Evolutionary conservation across 2,113 vertebrate genomes (phyloP), one percentile per base, ranked within the genome.

Genomic region (Amphilophus citrinellus): DNA sequence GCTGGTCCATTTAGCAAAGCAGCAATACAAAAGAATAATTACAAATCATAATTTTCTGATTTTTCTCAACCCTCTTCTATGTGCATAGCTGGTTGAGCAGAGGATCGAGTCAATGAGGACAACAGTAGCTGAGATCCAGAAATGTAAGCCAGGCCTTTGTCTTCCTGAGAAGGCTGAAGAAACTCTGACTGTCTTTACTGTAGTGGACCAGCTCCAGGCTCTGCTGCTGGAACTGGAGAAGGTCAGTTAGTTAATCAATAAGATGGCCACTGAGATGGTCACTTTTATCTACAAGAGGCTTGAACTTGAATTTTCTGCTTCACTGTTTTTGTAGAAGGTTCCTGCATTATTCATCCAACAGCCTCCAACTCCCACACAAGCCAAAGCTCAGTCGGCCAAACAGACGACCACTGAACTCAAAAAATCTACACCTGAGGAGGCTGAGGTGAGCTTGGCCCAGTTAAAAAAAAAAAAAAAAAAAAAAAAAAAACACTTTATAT

Each of bases 61-160:
- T 65, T 20, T 11, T 73, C 56, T 60, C 14, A 83, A 20, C 20
- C 0, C 0, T 47, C n/a, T 22, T 44, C 56, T 50, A 0, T 82
- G 30, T 76, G 9, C 15, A 0, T 84, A 99, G 98, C 93, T 91
- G 77, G 95, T 97, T 2, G 93, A 97, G 73, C 94, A 95, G 63
- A 97, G 91, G 59, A 93, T 98, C 80, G 93, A 93, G 80, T 93
- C 96, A 42, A 98, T 98, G 97, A 97, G 96, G 94, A 96, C 93
- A 65, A 95, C 95, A 7, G 86, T 98, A 22, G 93, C 89, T 10
- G 96, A 95, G 82, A 96, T 99, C 50, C 91, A 97, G 93, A 96
- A 91, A 56, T 97, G 96, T 13, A 95, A 96, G 89, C 91, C 94
- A n/a, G 91, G 79, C 2, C 95, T 99, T 71, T 91, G 83, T 85